phyloP scores from a whole-genome alignment of 2,888 invertebrate genomes.

The Raillietiella orientalis region DNA sequence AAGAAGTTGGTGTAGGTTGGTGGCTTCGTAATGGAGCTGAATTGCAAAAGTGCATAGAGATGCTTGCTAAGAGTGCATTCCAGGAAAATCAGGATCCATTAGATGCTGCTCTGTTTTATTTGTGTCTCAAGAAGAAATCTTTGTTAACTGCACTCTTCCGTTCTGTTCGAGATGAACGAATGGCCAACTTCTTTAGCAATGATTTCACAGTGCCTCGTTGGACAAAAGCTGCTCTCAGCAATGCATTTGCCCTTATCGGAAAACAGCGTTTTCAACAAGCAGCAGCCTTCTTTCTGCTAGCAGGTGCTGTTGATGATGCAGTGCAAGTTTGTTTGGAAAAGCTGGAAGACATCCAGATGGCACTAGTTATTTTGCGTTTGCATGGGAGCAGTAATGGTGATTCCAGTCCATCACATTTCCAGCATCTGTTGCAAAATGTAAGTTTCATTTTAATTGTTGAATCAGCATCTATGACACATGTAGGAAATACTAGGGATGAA shows the following conservation, averaged over 20 bases:
- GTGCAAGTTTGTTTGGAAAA: constrained; percentile 73
- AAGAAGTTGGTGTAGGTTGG: constrained; percentile 79
- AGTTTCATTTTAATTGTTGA: neutral
- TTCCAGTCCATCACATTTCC: constrained; percentile 30
- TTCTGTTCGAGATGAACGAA: constrained; percentile 53
- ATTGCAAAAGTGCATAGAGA: constrained; percentile 54
- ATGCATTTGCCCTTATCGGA: constrained; percentile 81
- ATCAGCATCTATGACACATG: constrained; percentile 2
- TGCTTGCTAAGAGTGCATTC: constrained; percentile 72
- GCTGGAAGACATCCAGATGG: constrained; percentile 74
- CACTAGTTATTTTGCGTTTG: constrained; percentile 66
- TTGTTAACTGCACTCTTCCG: constrained; percentile 81
- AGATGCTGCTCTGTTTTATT: constrained; percentile 85
- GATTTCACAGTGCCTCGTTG: constrained; percentile 76
- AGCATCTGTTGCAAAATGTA: constrained; percentile 34
- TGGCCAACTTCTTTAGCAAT: constrained; percentile 81
- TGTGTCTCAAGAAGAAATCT: constrained; percentile 93
- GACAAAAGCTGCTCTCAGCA: constrained; percentile 90
- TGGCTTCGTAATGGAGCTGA: constrained; percentile 64
- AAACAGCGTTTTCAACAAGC: constrained; percentile 91
- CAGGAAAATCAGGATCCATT: constrained; percentile 73
- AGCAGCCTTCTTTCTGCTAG: constrained; percentile 88
- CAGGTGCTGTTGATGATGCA: constrained; percentile 75
- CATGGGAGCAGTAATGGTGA: constrained; percentile 39
- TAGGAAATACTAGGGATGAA: constrained; percentile 21